Base-by-base conservation (phyloP, 2,797 vertebrate genomes). In the Myotis pilosus region DNA sequence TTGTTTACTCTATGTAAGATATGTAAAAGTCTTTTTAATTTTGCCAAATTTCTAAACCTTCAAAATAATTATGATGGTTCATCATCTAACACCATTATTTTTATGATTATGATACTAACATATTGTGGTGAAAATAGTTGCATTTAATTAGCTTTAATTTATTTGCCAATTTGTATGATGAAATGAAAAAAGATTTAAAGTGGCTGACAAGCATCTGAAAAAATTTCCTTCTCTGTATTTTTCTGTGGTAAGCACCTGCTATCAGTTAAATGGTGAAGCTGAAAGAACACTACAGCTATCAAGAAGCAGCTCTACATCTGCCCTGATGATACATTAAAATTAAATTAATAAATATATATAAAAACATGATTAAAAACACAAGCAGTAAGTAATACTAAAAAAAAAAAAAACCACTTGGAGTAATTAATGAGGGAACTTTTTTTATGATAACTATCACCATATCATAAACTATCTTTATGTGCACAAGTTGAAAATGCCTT, bases 361-460 rank as follows among this genome's bases (percentile, higher is more conserved):
- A 95, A 36, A 23, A 89, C 62, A 92, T 93, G 41, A 97, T 71
- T 83, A 74, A 96, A 91, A 87, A 80, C 96, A 92, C 5, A 30
- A 91, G 15, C 38, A 94, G 57, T 36, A 97, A 96, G 57, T 74
- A 97, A 95, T 60, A 96, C 36, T 91, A 92, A 96, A 62, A 62
- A 60, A 92, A 96, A 90, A 92, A 74, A 80, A n/a, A n/a, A n/a
- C n/a, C 68, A 96, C 47, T 92, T 96, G 95, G 96, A 98, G 96
- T 78, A 97, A 97, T 94, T 97, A 97, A 97, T 96, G 87, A 98
- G 97, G 86, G 94, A 97, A 98, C 97, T 94, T 98, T 81, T 97
- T 97, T 82, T 97, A 97, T 85, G 62, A 62, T 20, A 13, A 72
- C 57, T 96, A 96, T 79, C 38, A 94, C 75, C 88, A 97, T 97